Evolutionary conservation across 2,797 vertebrate genomes (phyloP).

Genomic region (Florisuga fusca): DNA sequence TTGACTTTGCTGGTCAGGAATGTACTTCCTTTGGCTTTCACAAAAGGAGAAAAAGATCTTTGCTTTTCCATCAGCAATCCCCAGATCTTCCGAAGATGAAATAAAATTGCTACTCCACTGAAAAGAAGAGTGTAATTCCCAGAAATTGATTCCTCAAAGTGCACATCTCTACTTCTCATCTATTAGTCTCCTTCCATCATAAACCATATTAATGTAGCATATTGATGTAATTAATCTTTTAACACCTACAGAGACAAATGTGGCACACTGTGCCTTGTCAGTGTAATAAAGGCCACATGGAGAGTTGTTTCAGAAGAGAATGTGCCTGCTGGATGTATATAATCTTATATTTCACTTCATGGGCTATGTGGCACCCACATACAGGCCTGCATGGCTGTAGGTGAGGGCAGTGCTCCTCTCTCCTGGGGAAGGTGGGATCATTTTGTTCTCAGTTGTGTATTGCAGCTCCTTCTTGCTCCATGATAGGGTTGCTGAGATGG

Average conservation of each 20-base stretch:
- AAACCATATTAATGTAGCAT: not conserved
- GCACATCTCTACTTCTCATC: not conserved
- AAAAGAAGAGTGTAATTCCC: not conserved
- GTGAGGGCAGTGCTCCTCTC: not conserved
- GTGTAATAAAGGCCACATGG: not conserved
- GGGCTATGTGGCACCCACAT: not conserved
- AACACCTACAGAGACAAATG: not conserved
- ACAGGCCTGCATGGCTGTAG: not conserved
- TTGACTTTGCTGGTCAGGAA: not conserved
- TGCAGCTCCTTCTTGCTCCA: accelerated
- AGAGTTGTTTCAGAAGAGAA: not conserved
- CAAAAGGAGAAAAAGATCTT: not conserved
- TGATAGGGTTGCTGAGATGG: not conserved
- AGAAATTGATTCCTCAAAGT: constrained; percentile 1
- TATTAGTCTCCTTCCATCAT: not conserved
- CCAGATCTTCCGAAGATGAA: not conserved
- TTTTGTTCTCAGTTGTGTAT: not conserved
- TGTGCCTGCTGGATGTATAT: accelerated
- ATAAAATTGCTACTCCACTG: not conserved
- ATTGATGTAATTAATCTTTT: constrained; percentile 19
- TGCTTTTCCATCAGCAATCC: not conserved
- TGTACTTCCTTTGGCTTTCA: not conserved
- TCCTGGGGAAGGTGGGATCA: not conserved
- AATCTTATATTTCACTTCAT: not conserved
- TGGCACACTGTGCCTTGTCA: not conserved